Evolutionary conservation across 92 coral and sea anemone genomes (phyloP).

Genomic region (Desmophyllum pertusum): DNA sequence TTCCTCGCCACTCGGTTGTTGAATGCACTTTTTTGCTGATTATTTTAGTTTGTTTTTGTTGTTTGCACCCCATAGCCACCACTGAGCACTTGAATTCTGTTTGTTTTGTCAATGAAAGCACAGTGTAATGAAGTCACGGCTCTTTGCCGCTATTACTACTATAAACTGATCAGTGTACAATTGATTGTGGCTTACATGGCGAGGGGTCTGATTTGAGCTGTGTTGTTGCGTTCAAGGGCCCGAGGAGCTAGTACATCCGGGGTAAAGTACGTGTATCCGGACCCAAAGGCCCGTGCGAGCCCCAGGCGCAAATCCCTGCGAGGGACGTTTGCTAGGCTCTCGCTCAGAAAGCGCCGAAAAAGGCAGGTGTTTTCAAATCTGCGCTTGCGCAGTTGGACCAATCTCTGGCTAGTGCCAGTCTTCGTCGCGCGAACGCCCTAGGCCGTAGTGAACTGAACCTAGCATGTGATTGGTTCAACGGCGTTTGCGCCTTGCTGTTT

Average conservation of each 20-base stretch:
- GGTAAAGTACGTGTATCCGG: conserved; percentile 87
- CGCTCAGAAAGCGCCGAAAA: conserved; percentile 82
- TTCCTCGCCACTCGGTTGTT: conserved; percentile 15
- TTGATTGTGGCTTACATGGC: conserved; percentile 44
- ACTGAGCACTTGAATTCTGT: conserved; percentile 24
- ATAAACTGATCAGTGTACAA: not conserved
- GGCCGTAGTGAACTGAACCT: conserved; percentile 23
- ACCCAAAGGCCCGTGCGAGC: conserved; percentile 83
- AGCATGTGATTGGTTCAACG: conserved; percentile 39
- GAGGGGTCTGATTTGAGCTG: conserved; percentile 88
- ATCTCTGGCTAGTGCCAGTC: conserved; percentile 34
- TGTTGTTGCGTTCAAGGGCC: conserved; percentile 90
- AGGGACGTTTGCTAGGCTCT: conserved; percentile 86
- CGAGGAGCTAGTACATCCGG: conserved; percentile 86
- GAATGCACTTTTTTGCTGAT: conserved; percentile 1
- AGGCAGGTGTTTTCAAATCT: conserved; percentile 77
- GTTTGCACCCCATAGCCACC: conserved; percentile 35
- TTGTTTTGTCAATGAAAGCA: conserved; percentile 27
- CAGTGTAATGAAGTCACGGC: conserved; percentile 56
- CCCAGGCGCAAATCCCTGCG: conserved; percentile 80
- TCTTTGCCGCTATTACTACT: not conserved
- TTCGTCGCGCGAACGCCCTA: not conserved
- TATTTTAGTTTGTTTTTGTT: conserved; percentile 2
- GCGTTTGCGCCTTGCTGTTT: conserved; percentile 27
- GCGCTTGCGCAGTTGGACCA: conserved; percentile 55